Evolutionary conservation across 2,113 vertebrate genomes (phyloP).

Genomic region (Tretioscincus oriximinensis): DNA sequence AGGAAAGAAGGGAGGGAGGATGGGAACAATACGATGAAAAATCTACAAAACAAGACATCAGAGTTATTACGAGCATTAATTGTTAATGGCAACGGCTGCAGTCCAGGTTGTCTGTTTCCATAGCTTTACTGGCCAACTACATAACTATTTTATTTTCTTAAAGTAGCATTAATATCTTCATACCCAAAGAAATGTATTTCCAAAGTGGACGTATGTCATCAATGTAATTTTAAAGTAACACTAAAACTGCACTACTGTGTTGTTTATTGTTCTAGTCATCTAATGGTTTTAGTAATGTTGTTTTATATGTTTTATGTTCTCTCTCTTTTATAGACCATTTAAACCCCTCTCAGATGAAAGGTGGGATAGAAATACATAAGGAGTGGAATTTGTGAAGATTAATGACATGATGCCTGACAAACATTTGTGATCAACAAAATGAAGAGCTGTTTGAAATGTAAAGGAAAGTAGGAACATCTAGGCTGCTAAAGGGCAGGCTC

Average conservation of each 20-base stretch:
- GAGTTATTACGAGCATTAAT: constrained; percentile 16
- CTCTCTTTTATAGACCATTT: no score
- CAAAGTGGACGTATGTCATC: constrained; percentile 5
- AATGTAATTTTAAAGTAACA: background rate
- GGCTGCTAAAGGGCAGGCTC: background rate
- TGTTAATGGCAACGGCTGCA: constrained; percentile 3
- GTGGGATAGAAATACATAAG: no score
- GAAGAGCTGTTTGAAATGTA: background rate
- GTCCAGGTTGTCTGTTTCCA: background rate
- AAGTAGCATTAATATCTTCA: background rate
- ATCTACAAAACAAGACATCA: constrained; percentile 1
- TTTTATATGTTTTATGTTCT: no score
- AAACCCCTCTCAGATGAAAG: no score
- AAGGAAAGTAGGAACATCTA: background rate
- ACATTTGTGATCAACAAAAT: background rate
- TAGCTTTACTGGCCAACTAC: background rate
- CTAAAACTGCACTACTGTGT: constrained; percentile 1
- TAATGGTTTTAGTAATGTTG: no score
- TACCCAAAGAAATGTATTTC: background rate
- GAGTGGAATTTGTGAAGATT: background rate
- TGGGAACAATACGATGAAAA: background rate
- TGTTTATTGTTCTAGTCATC: no score
- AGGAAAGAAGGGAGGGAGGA: background rate
- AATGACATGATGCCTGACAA: background rate
- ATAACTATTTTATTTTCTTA: background rate